These are phyloP conservation scores for mouse (Mus musculus) DNA, from an alignment of 2,113 vertebrate genomes.

Conservation along the genomic window DNA sequence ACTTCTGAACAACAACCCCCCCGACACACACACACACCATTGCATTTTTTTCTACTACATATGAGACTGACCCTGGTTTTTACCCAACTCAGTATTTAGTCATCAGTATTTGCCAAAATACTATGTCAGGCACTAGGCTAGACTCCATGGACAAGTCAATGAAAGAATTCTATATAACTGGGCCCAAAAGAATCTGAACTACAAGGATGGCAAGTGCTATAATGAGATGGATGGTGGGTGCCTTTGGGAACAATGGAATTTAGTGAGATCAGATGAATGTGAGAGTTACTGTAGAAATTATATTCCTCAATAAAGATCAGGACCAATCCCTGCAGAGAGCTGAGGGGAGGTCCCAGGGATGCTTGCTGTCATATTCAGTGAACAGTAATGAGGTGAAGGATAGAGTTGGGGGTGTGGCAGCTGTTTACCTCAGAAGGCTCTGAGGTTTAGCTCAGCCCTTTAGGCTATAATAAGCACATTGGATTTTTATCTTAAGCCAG, in stretches of 20 bases:
- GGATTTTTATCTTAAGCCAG: not conserved
- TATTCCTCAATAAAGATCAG: not conserved
- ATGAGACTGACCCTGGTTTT: not conserved
- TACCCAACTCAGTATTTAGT: not conserved
- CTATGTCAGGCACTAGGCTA: not conserved
- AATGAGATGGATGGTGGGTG: not conserved
- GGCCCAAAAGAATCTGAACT: not conserved
- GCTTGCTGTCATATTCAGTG: not conserved
- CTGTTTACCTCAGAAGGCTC: not conserved
- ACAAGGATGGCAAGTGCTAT: not conserved
- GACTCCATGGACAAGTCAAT: not conserved
- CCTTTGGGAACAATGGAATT: not conserved
- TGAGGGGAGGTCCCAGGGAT: not conserved
- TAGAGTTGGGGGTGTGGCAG: not conserved
- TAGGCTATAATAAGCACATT: not conserved
- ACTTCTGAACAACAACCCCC: not conserved
- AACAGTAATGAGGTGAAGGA: not conserved
- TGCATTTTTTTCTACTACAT: not conserved
- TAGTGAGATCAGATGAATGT: not conserved
- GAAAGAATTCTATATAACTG: not conserved
- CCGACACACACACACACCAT: too few relatives aligned
- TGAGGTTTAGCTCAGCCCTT: not conserved
- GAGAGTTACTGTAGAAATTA: not conserved
- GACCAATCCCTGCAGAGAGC: not conserved
- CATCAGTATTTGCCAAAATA: constrained; percentile 13